Evolutionary conservation across 2,888 invertebrate species (phyloP), one percentile per base, ranked within the genome.

Genomic region (Chalcis sispes): DNA sequence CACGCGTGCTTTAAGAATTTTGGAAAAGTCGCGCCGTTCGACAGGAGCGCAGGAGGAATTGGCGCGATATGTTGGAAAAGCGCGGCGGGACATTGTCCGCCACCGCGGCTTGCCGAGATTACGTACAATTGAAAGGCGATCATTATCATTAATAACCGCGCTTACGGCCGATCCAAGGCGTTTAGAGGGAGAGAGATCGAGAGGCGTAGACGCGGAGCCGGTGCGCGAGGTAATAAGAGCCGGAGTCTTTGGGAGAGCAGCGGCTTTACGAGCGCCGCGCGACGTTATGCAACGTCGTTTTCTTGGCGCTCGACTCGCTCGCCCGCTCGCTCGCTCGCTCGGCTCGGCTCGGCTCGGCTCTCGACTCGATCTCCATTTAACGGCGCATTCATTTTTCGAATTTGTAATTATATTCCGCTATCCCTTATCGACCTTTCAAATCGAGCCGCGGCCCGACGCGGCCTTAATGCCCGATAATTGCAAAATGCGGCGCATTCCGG

Each of bases 341-440:
- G 62, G n/a, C 20, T 25, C 29, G 36, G 27, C 50, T 48, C 66
- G 56, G 50, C n/a, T 46, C 50, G 4, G 23, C 36, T 5, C 50
- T 64, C 25, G 29, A 18, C 71, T 59, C 61, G 32, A 40, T 59
- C 61, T 73, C 75, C 66, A n/a, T 58, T 69, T 72, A 72, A 72
- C 69, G 77, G 77, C 72, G 56, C 59, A 48, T 69, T 65, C 77
- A 74, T 77, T 77, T 82, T 82, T 83, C 83, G 82, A 85, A 85
- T 83, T 85, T 83, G 81, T 81, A 85, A 85, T 85, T 85, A 84
- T 85, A 84, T 83, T 84, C 83, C 82, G 79, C 58, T 46, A 10
- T 80, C 79, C 79, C 82, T 85, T 85, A 85, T 85, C 85, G 82
- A 82, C 85, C 85, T 85, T 85, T 85, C 85, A 82, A 85, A 85